Evolutionary conservation across 2,888 invertebrate species (phyloP), one percentile per base, ranked within the genome.

Genomic region (Abscondita cerata): DNA sequence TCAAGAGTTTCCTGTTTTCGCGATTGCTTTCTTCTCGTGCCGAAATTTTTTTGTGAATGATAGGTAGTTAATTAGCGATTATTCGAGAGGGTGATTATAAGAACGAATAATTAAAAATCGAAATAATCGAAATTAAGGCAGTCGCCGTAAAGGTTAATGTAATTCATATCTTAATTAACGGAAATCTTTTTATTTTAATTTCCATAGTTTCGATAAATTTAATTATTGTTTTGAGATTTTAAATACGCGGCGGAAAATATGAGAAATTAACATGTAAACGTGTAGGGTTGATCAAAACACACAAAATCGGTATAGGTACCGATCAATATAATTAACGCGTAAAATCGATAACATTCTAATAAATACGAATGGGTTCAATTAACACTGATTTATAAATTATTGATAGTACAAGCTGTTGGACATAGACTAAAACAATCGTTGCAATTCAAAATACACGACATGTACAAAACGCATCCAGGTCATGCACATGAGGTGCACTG

Each of bases 301-400:
- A 38, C 38, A 13, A n/a, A 38, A 13, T 12, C 38, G 38, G 9
- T 11, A 38, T 12, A 3, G 38, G 9, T 11, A 38, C 9, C 36
- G 15, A 18, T 47, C 48, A 34, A 56, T 40, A 38, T 48, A 38
- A 52, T 52, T 33, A 52, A 20, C 47, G 25, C 47, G 25, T 16
- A 41, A 47, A 47, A 53, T 52, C 52, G 18, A 46, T 58, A 47
- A 20, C 52, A 47, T 52, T 46, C 46, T 52, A 59, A 47, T 59
- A 68, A 63, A 67, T 65, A 68, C 67, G 68, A 71, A 71, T 68
- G 64, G 67, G 48, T 69, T 70, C 66, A 68, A 70, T 71, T 71
- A 67, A 64, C 64, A 54, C 57, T 56, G 51, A 69, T 67, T 70
- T 69, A 70, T 63, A 63, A 63, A 59, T 63, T 59, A 63, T 59